These are phyloP conservation scores for Xenotilapia caudafasciata DNA, from an alignment of 2,113 vertebrate genomes.

Conservation along the genomic window DNA sequence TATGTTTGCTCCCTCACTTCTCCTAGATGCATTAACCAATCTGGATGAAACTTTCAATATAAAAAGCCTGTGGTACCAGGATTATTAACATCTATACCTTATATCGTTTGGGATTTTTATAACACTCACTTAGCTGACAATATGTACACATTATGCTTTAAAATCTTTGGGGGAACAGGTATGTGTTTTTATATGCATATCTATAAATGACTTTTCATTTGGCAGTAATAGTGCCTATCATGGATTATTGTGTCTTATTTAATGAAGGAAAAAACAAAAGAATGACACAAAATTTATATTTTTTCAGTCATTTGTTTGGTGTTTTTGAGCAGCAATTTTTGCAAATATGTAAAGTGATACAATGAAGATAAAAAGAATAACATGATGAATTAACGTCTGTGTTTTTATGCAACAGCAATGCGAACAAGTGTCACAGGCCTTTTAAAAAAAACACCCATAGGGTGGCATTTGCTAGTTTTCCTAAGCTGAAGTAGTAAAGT, in stretches of 20 bases:
- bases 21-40: not conserved
- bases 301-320: not conserved
- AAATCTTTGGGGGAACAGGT: not conserved
- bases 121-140: not conserved
- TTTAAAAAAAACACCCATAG: not conserved
- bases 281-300: not conserved
- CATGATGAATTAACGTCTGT: not conserved
- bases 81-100: not conserved
- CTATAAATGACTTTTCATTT: not conserved
- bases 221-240: not conserved
- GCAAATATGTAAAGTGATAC: not conserved
- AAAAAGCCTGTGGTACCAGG: not conserved
- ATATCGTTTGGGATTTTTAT: not conserved
- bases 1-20: accelerated
- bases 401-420: not conserved
- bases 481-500: not conserved
- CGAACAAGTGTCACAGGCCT: not conserved
- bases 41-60: not conserved
- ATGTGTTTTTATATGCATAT: not conserved
- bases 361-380: not conserved
- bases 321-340: not conserved
- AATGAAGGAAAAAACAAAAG: not conserved
- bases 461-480: not conserved
- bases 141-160: not conserved
- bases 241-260: not conserved